Base-by-base conservation (phyloP, 2,113 vertebrate genomes). In the Strix aluco region DNA sequence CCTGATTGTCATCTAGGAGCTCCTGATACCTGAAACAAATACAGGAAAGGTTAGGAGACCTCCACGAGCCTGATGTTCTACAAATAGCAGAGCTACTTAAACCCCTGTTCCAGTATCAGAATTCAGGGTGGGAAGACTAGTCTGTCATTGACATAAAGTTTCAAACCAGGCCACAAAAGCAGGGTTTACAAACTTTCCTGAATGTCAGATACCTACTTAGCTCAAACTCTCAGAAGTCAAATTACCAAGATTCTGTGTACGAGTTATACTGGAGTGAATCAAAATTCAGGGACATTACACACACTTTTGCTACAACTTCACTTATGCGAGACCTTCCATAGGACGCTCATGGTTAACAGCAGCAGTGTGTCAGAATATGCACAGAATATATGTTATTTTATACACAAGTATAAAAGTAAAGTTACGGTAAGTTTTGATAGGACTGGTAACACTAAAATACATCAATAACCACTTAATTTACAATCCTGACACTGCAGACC, bases 1-100 rank as follows among this genome's bases (percentile, higher is more conserved):
- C 98, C 87, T 99, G 99, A 96, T 99, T 99, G 97, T 98, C 98
- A 97, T 99, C 99, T 71, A 99, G 96, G 42, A 99, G 98, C 91
- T 99, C 98, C 96, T 99, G 99, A 96, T 99, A 99, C 97, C 99
- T 99, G 90, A 36, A 96, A 90, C 36, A 87, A 49, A 90, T 3
- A 91, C 26, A 81, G 9, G 13, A 88, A 69, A 67, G 8, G 17
- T 79, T 42, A 80, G 65, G 1, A n/a, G 44, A 65, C 11, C 42
- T 81, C 55, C 44, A 61, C 2, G 1, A 65, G 34, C 29, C 30
- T 80, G 8, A 67, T 42, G 23, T 22, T 81, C 66, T 73, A 69
- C 34, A 66, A 62, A 22, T 2, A 81, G 19, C 46, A 89, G 36
- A 81, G 57, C 62, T 61, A 21, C 63, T 86, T 42, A 70, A 70